A percentile compares a stretch with the other conserved stretches of the same genome.
Conservation (phyloP, 2,797 vertebrate genomes). For the Argya squamiceps region DNA sequence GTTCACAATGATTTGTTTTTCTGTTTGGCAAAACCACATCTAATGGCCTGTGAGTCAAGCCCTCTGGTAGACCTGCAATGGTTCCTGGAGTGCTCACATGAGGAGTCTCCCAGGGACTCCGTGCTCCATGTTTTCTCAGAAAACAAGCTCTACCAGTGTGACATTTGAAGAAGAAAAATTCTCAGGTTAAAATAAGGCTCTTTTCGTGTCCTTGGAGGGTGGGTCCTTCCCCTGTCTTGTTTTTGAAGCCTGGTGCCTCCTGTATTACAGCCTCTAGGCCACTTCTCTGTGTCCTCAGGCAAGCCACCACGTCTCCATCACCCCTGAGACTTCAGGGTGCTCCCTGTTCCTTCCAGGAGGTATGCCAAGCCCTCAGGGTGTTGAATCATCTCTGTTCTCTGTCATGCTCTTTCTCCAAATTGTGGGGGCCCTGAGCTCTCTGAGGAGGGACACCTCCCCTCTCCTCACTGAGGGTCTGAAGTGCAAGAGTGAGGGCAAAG, state of each 20-base stretch:
- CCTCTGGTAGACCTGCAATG: neutral
- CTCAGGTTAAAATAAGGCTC: neutral
- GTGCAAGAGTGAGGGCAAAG: neutral
- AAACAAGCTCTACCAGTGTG: neutral
- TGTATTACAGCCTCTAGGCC: neutral
- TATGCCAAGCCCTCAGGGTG: neutral
- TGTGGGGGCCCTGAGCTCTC: neutral
- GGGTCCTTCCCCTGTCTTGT: neutral
- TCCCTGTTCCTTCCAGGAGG: neutral
- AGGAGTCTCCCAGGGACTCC: neutral
- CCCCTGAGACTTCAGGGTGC: neutral
- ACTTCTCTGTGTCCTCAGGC: neutral
- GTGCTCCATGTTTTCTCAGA: neutral
- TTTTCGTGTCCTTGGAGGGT: neutral
- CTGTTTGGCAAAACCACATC: neutral
- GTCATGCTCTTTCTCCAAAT: neutral
- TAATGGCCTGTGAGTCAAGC: neutral
- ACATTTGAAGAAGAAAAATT: neutral
- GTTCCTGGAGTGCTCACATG: neutral
- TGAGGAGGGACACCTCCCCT: neutral
- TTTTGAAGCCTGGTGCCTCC: neutral
- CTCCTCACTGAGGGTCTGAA: neutral
- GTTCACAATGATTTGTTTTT: constrained; percentile 11
- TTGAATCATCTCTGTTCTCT: neutral
- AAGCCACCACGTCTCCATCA: neutral